Conservation (phyloP, 2,113 vertebrate genomes). For the Eupsittula cactorum region DNA sequence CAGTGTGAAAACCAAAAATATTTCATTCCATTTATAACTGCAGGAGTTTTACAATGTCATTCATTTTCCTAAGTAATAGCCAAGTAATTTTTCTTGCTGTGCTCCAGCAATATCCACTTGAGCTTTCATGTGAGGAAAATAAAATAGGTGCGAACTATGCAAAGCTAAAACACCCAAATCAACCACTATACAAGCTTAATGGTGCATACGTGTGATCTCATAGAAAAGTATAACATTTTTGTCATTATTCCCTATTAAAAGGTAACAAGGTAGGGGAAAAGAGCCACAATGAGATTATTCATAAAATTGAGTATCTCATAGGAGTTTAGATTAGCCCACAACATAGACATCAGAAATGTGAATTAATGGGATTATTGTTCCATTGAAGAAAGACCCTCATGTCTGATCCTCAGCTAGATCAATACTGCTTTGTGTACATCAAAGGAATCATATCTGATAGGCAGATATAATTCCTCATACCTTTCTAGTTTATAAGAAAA, state of each 20-base stretch:
- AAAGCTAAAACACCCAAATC: not conserved
- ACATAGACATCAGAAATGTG: not conserved
- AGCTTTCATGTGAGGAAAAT: not conserved
- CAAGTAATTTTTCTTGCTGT: slow-evolving; percentile 11
- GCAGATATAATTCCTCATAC: not conserved
- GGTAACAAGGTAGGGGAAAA: not conserved
- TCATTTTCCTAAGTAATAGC: slow-evolving; percentile 24
- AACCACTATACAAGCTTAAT: not conserved
- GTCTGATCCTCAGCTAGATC: not conserved
- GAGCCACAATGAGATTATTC: not conserved
- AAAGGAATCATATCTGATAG: not conserved
- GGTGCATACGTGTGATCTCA: not conserved
- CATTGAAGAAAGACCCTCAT: not conserved
- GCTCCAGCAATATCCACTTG: not conserved
- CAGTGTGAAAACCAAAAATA: not conserved
- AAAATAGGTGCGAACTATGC: not conserved
- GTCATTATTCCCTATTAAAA: not conserved
- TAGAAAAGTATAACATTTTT: not conserved
- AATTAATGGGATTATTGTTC: not conserved
- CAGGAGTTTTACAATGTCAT: slow-evolving; percentile 32
- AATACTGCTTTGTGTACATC: not conserved
- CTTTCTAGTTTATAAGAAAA: not conserved
- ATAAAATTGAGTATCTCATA: not conserved
- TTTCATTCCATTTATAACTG: slow-evolving; percentile 44
- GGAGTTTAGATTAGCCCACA: not conserved